phyloP scores from a whole-genome alignment of 1,140 invertebrate species.

The Orchesella cincta region DNA sequence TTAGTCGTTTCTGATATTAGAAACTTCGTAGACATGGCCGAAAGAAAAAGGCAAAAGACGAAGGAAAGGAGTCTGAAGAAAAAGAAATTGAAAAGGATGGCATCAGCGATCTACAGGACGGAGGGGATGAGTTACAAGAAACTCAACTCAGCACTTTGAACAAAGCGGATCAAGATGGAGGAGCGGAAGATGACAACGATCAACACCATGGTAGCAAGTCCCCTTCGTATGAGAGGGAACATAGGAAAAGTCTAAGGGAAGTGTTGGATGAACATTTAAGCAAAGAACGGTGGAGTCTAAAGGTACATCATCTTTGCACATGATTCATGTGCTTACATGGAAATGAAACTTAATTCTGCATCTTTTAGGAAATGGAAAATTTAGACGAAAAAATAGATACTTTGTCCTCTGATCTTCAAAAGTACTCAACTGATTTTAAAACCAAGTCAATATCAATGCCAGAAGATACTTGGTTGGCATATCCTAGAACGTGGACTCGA shows the following conservation, averaged over 20 bases:
- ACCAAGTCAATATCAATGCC: conserved; percentile 36
- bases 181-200: background rate
- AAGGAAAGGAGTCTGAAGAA: background rate
- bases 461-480: conserved; percentile 44
- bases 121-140: conserved; percentile 37
- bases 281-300: conserved; percentile 35
- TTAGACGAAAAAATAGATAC: conserved; percentile 38
- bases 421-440: conserved; percentile 41
- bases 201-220: background rate
- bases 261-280: conserved; percentile 40
- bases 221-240: conserved; percentile 11
- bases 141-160: conserved; percentile 40
- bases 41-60: conserved; percentile 28
- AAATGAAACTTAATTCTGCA: too few species aligned
- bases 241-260: background rate
- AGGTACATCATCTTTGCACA: conserved; percentile 17
- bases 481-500: conserved; percentile 43
- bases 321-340: background rate
- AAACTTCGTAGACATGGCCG: conserved; percentile 44
- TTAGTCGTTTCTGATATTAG: background rate
- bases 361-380: conserved; percentile 34
- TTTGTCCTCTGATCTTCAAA: conserved; percentile 23
- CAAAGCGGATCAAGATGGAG: background rate
- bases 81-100: background rate
- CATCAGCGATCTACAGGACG: background rate